phyloP scores from a whole-genome alignment of 2,888 invertebrate genomes.

The Pegoplata infirma region DNA sequence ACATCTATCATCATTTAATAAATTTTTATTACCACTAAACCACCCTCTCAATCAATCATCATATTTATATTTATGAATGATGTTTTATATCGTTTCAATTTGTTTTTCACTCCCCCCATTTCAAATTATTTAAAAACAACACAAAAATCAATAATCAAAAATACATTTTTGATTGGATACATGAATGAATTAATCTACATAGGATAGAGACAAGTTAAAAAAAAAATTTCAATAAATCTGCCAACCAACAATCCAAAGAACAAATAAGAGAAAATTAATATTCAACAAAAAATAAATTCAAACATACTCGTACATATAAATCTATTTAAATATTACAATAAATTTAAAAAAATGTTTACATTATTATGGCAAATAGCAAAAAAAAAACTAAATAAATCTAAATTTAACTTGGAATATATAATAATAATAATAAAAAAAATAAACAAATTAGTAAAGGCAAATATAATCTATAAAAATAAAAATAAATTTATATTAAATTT shows the following conservation, averaged over 20 bases:
- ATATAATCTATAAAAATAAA: constrained; percentile 15
- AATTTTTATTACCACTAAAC: not conserved
- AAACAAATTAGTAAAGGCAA: constrained; percentile 14
- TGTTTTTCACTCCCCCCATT: not conserved
- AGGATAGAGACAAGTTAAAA: not conserved
- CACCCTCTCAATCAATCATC: constrained; percentile 19
- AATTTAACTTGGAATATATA: constrained; percentile 2
- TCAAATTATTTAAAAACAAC: too few relatives aligned
- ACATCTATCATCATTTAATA: not conserved
- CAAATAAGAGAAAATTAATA: not conserved
- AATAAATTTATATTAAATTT: not conserved
- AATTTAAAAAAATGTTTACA: not conserved
- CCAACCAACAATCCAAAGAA: not conserved
- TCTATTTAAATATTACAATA: too few relatives aligned
- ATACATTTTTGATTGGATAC: not conserved
- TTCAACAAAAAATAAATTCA: constrained; percentile 1
- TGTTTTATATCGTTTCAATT: too few relatives aligned
- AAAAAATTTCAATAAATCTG: not conserved
- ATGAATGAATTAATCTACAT: too few relatives aligned
- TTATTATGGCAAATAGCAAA: not conserved
- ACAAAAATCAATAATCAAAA: constrained; percentile 31
- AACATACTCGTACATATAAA: not conserved
- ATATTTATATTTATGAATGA: constrained; percentile 19
- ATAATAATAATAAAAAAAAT: constrained; percentile 4
- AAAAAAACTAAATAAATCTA: constrained; percentile 14